Evolutionary conservation across 1,140 invertebrate genomes (phyloP), one percentile per base, ranked within the genome.

Genomic region (Ectropis grisescens): DNA sequence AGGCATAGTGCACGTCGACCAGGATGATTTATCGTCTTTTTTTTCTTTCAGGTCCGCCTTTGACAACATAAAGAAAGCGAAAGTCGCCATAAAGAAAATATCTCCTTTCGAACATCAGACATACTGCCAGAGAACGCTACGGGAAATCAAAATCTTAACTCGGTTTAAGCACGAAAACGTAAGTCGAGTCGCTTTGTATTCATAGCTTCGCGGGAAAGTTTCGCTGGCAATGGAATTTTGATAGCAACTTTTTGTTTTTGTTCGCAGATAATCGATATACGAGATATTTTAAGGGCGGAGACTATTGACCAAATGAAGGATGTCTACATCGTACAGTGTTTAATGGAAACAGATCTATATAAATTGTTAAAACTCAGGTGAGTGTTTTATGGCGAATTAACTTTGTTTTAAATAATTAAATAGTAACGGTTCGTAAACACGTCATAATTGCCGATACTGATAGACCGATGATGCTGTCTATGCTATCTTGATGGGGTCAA

Each of bases 111-210:
- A 99, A 81, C 97, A 99, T 87, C 98, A 99, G 84, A 99, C 98
- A 0, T 99, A 99, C 83, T 99, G 98, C 83, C 98, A 99, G 84
- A 90, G 98, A 78, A 99, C 98, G 37, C 83, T 99, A 44, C 85
- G 98, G 58, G 98, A 99, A 89, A 99, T 99, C 57, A 99, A 99
- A 87, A 99, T 99, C 71, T 88, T 99, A 36, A 98, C 97, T 11
- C 90, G 97, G 85, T 99, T 99, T 86, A 98, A 95, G 82, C 98
- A 99, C 88, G 98, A 99, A 92, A 99, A 99, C 88, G 97, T 99
- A 87, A 93, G 92, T 90, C n/a, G n/a, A n/a, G n/a, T n/a, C n/a
- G n/a, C n/a, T n/a, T n/a, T n/a, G n/a, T n/a, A n/a, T n/a, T n/a
- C n/a, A n/a, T n/a, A n/a, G n/a, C n/a, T n/a, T n/a, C n/a, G n/a